Conservation (phyloP, 2,888 invertebrate species). For the Embidobia sp. region DNA sequence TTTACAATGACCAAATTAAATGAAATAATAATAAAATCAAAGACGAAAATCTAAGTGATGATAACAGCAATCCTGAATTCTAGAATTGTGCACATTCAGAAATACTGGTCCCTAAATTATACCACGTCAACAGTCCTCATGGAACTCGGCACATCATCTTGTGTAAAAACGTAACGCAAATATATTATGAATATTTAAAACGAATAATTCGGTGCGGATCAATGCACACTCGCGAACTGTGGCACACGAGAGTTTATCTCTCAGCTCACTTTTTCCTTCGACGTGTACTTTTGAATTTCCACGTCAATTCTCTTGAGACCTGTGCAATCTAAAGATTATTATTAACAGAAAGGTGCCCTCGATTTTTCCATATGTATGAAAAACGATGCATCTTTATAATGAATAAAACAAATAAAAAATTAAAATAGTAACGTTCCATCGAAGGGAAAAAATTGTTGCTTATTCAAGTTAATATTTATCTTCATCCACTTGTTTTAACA, state of each 20-base stretch:
- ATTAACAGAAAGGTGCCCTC: background rate
- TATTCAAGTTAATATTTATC: too few relatives aligned
- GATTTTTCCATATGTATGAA: slow-evolving; percentile 30
- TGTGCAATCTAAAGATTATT: slow-evolving; percentile 33
- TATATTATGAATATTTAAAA: slow-evolving; percentile 27
- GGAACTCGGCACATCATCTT: background rate
- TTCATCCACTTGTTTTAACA: too few relatives aligned
- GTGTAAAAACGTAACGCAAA: slow-evolving; percentile 21
- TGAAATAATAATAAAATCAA: too few relatives aligned
- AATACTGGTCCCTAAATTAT: slow-evolving; percentile 1
- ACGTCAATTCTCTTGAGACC: slow-evolving; percentile 4
- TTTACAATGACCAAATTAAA: too few relatives aligned
- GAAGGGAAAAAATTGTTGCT: too few relatives aligned
- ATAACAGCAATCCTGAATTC: slow-evolving; percentile 4
- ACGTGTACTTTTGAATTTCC: slow-evolving; percentile 13
- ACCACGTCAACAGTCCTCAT: slow-evolving; percentile 2
- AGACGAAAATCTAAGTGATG: too few relatives aligned
- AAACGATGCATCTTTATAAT: slow-evolving; percentile 8
- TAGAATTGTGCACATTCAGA: slow-evolving; percentile 17
- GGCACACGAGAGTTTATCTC: background rate
- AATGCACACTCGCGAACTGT: background rate
- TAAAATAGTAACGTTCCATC: too few relatives aligned
- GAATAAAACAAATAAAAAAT: too few relatives aligned
- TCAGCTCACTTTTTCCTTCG: background rate
- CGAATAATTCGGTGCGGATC: slow-evolving; percentile 5